Evolutionary conservation across 2,113 vertebrate genomes (phyloP).

Genomic region (Bombycilla garrulus): DNA sequence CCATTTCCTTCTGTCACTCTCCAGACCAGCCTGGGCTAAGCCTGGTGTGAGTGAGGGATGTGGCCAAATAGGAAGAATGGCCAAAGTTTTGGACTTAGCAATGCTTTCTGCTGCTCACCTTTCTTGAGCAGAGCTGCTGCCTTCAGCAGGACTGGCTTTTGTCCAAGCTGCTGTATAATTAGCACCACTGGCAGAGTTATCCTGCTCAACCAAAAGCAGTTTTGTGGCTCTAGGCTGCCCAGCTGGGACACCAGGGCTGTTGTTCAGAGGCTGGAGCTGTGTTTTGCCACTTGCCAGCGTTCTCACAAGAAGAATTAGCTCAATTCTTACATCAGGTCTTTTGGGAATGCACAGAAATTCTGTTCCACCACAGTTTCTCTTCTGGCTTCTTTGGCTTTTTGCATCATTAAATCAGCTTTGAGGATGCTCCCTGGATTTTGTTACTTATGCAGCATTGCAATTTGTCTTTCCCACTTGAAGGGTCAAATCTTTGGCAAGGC

Average conservation of each 20-base stretch:
- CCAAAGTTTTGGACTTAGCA: background rate
- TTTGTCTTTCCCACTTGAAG: background rate
- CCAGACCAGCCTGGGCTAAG: background rate
- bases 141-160: background rate
- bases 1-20: background rate
- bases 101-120: background rate
- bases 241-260: background rate
- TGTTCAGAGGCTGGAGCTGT: fast-evolving
- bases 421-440: background rate
- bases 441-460: background rate
- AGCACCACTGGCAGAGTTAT: background rate
- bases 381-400: background rate
- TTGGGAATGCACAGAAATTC: background rate
- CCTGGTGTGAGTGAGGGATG: fast-evolving
- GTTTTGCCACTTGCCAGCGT: background rate
- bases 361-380: background rate
- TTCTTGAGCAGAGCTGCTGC: background rate
- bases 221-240: background rate
- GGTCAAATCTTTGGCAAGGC: background rate
- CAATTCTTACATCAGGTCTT: background rate
- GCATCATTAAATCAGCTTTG: background rate
- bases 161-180: background rate
- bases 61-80: background rate
- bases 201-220: background rate
- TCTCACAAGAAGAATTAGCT: background rate